Evolutionary conservation across 2,797 vertebrate genomes (phyloP).

Genomic region (Melanotaenia maccullochi): DNA sequence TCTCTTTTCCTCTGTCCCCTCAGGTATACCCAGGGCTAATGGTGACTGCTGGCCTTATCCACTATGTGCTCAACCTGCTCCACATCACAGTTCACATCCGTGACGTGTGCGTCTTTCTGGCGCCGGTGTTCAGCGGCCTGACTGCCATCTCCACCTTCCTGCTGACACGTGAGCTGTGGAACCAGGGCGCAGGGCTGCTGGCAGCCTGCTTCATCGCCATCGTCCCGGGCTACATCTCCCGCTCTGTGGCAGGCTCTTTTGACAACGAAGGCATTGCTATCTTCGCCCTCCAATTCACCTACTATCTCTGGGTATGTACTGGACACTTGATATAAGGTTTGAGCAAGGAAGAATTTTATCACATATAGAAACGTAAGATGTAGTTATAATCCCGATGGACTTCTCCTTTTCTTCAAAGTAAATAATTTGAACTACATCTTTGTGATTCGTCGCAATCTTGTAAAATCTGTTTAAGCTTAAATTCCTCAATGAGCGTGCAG

Average conservation of each 20-base stretch:
- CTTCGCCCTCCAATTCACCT: conserved; percentile 93
- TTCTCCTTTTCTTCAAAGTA: not conserved
- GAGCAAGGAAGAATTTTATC: not conserved
- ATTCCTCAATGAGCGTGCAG: not conserved
- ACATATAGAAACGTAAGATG: not conserved
- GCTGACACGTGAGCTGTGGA: conserved; percentile 97
- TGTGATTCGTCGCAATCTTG: not conserved
- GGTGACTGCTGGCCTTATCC: conserved; percentile 97
- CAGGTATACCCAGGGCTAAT: conserved; percentile 97
- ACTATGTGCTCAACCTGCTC: conserved; percentile 96
- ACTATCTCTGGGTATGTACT: conserved; percentile 93
- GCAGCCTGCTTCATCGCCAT: conserved; percentile 99
- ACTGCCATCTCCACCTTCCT: conserved; percentile 97
- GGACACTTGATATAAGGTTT: not conserved
- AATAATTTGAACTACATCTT: not conserved
- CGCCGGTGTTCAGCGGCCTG: conserved; percentile 96
- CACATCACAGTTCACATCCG: conserved; percentile 98
- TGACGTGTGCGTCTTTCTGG: conserved; percentile 97
- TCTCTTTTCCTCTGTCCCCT: not conserved
- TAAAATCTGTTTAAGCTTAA: not conserved
- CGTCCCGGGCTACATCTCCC: conserved; percentile 97
- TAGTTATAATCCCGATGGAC: not conserved
- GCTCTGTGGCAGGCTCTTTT: conserved; percentile 96
- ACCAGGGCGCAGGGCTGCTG: conserved; percentile 95
- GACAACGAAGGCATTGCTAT: conserved; percentile 99